Base-by-base conservation (phyloP, 1,140 invertebrate genomes). In the Drosophila virilis region DNA sequence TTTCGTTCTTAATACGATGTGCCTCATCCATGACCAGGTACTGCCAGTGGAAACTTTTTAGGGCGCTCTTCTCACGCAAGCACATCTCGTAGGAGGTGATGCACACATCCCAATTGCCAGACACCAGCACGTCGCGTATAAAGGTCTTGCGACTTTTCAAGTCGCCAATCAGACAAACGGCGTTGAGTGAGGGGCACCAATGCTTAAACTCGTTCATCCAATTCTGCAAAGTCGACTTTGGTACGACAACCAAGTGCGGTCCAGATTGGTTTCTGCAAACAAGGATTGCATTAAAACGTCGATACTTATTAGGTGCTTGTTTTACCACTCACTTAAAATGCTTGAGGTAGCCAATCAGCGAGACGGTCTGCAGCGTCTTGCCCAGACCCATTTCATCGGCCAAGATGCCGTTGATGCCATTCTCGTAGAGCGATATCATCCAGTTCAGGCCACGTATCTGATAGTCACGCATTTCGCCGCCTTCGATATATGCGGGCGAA, bases 11-110 rank as follows among this genome's bases (percentile, higher is more conserved):
- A 65, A 99, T 99, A 74, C 99, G 95, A 93, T 99, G 99, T 32
- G 99, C 99, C 93, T 99, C 99, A 93, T 99, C 99, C 81, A 99
- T 99, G 2, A 99, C 97, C 95, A 97, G 95, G 86, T 99, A 99
- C 37, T 97, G 94, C 98, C 99, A 99, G 81, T 98, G 98, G 86
- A 99, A 99, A 90, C 99, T 99, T 90, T 99, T 99, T 77, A 99
- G 98, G 0, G 98, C 97, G 1, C 97, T 96, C 92, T 98, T 98
- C 92, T 99, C 98, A 75, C 97, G 95, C 46, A 99, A 98, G 17
- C 98, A 97, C 98, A 99, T 99, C 93, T 99, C 99, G 83, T 99
- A 99, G 0, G 99, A 99, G 1, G 99, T 99, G 3, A 99, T 96
- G 91, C 98, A 98, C 0, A 99, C 98, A 92, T 99, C 98, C 98